phyloP scores from a whole-genome alignment of 2,888 invertebrate species.

The Drosophila kambysellisi region DNA sequence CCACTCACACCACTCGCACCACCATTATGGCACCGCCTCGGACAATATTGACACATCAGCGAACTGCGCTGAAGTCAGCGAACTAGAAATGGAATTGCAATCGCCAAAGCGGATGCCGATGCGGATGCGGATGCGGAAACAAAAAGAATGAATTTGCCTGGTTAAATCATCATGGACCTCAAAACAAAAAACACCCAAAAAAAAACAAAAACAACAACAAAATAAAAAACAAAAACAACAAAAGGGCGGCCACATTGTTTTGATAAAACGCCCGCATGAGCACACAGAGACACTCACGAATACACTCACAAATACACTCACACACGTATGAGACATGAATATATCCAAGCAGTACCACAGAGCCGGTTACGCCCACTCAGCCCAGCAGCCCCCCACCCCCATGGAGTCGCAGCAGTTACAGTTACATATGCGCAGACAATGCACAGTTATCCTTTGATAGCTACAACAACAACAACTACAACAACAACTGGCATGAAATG shows the following conservation, averaged over 20 bases:
- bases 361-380: constrained; percentile 44
- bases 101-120: constrained; percentile 54
- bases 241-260: constrained; percentile 79
- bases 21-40: background rate
- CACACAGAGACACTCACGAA: constrained; percentile 24
- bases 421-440: constrained; percentile 69
- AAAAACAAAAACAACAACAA: constrained; percentile 60
- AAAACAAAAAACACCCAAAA: constrained; percentile 12
- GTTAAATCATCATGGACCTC: constrained; percentile 50
- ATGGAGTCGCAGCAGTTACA: constrained; percentile 34
- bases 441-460: constrained; percentile 74
- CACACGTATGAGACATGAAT: background rate
- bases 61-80: constrained; percentile 51
- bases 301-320: constrained; percentile 13
- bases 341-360: constrained; percentile 17
- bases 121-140: constrained; percentile 40
- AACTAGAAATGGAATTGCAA: constrained; percentile 76
- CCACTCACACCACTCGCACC: constrained; percentile 25
- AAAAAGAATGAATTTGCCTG: constrained; percentile 69
- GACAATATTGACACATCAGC: constrained; percentile 82
- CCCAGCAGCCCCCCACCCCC: background rate
- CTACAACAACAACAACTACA: constrained; percentile 37
- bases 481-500: constrained; percentile 67
- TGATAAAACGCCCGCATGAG: constrained; percentile 80
- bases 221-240: constrained; percentile 64